phyloP scores from a whole-genome alignment of 2,888 invertebrate genomes.

The Acleris literana region DNA sequence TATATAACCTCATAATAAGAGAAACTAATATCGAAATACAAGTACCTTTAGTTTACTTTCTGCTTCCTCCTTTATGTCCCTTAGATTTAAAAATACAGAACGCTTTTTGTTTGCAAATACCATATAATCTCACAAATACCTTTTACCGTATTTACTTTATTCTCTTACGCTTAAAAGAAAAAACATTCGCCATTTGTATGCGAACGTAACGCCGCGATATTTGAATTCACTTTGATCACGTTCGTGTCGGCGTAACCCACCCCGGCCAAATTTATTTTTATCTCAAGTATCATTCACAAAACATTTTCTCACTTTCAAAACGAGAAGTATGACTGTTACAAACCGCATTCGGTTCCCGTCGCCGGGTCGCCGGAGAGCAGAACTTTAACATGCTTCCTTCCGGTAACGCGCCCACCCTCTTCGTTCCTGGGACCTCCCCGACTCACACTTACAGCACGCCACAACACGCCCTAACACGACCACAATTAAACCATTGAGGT shows the following conservation, averaged over 20 bases:
- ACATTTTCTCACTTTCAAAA: conserved; percentile 31
- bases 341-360: conserved; percentile 80
- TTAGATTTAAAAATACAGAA: conserved; percentile 7
- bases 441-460: conserved; percentile 39
- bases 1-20: no score
- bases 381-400: conserved; percentile 84
- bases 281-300: conserved; percentile 34
- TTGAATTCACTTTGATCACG: conserved; percentile 38
- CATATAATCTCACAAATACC: conserved; percentile 16
- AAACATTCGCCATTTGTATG: conserved; percentile 30
- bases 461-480: conserved; percentile 28
- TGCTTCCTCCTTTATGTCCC: background rate
- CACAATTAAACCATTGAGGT: conserved; percentile 34
- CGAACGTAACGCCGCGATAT: conserved; percentile 28
- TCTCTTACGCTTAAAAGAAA: conserved; percentile 20
- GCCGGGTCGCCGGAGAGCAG: conserved; percentile 83
- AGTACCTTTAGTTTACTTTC: no score
- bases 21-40: no score
- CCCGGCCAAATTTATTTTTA: conserved; percentile 31
- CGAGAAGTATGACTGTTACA: conserved; percentile 49
- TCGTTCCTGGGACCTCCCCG: conserved; percentile 46
- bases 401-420: conserved; percentile 49
- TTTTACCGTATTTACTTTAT: conserved; percentile 15
- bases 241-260: conserved; percentile 26
- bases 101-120: conserved; percentile 22